Evolutionary conservation across 2,888 invertebrate genomes (phyloP).

Genomic region (Geophilus truncorum): DNA sequence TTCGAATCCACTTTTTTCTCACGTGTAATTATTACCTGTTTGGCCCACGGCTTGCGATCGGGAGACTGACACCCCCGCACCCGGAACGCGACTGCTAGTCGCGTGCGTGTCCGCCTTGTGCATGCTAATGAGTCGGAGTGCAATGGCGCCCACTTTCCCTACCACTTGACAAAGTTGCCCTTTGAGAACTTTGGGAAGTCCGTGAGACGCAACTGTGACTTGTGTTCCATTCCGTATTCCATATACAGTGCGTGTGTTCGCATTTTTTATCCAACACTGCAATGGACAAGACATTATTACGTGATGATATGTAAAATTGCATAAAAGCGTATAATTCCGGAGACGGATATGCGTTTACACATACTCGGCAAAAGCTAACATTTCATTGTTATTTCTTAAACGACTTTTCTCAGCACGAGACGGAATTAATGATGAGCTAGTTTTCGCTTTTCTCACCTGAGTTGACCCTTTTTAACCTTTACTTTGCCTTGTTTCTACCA

Average conservation of each 20-base stretch:
- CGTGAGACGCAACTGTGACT: constrained; percentile 7
- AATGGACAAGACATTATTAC: constrained; percentile 9
- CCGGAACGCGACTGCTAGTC: constrained; percentile 20
- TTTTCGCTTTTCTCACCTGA: constrained; percentile 9
- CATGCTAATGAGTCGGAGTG: constrained; percentile 13
- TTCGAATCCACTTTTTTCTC: background rate
- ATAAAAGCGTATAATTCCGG: background rate
- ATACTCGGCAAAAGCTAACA: background rate
- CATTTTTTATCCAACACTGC: background rate
- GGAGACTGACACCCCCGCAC: constrained; percentile 1
- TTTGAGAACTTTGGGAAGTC: constrained; percentile 9
- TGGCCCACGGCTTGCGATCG: background rate
- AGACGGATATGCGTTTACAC: background rate
- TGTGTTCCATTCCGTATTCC: background rate
- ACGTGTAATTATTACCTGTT: constrained; percentile 3
- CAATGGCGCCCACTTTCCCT: constrained; percentile 17
- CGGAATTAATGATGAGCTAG: constrained; percentile 18
- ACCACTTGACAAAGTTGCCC: constrained; percentile 24
- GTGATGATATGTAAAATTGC: constrained; percentile 23
- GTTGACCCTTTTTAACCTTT: constrained; percentile 19
- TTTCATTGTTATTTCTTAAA: constrained; percentile 1
- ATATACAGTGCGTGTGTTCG: background rate
- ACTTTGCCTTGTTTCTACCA: constrained; percentile 7
- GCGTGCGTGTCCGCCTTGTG: constrained; percentile 16
- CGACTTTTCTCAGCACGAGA: background rate